Percentiles rank a stretch among this genome's conserved stretches.
Evolutionary conservation across 2,113 vertebrate genomes (phyloP).

Genomic region (Pollachius pollachius): DNA sequence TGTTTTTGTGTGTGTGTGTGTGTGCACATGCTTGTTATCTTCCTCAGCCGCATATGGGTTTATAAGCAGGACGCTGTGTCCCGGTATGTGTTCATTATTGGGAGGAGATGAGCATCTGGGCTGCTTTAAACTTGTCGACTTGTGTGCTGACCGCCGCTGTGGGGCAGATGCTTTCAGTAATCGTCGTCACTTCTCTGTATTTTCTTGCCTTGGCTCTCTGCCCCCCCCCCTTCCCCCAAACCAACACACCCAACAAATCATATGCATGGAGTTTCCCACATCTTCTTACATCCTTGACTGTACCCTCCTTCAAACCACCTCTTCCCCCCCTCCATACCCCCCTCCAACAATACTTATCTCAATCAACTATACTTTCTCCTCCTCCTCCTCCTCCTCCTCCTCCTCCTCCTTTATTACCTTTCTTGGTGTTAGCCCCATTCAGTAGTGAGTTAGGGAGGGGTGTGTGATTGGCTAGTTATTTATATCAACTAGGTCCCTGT

Average conservation of each 20-base stretch:
- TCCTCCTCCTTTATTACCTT: conserved; percentile 20
- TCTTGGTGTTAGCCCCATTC: conserved; percentile 63
- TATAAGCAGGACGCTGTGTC: too few species aligned
- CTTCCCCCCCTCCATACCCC: conserved; percentile 9
- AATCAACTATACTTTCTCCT: conserved; percentile 24
- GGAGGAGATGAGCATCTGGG: too few species aligned
- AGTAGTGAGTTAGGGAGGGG: conserved; percentile 4
- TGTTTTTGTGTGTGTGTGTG: not conserved
- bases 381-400: conserved; percentile 5
- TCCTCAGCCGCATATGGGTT: not conserved
- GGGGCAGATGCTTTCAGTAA: too few species aligned
- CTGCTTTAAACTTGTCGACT: too few species aligned
- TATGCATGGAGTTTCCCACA: not conserved
- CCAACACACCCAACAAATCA: too few species aligned
- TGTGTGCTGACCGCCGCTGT: too few species aligned
- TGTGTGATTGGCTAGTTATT: conserved; percentile 78
- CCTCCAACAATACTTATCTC: conserved; percentile 39
- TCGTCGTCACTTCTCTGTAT: too few species aligned
- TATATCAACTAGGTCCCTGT: conserved; percentile 78
- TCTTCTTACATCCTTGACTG: not conserved
- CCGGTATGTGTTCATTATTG: too few species aligned
- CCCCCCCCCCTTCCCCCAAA: not conserved
- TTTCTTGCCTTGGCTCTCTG: not conserved
- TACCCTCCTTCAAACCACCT: conserved; percentile 8
- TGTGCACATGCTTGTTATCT: conserved; percentile 16